These are phyloP conservation scores for Ophion ellenae DNA, from an alignment of 2,888 invertebrate species.

Conservation along the genomic window DNA sequence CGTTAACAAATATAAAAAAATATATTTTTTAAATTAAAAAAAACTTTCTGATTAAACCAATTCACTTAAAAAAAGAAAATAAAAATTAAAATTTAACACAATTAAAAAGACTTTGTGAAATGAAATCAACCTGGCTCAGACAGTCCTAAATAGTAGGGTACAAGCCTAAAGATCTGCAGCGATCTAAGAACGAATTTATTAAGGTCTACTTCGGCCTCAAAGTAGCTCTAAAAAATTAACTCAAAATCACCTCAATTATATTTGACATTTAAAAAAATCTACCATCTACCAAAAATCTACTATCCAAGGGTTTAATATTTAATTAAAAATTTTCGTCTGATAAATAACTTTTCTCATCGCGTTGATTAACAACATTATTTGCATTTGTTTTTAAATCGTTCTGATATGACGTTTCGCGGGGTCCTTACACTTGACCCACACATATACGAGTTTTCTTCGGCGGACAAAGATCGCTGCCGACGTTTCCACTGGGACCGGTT, in stretches of 20 bases:
- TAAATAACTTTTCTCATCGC: neutral
- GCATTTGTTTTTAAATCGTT: neutral
- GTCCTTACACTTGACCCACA: conserved; percentile 29
- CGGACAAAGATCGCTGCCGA: conserved; percentile 44
- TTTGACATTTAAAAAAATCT: neutral
- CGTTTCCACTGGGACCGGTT: conserved; percentile 63
- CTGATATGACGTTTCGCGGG: conserved; percentile 53
- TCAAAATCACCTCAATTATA: neutral
- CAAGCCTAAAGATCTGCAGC: no score
- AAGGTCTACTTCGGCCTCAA: no score
- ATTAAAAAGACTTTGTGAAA: no score
- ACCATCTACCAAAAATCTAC: neutral
- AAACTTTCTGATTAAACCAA: neutral
- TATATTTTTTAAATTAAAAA: neutral
- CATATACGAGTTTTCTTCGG: conserved; percentile 46
- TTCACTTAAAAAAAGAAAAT: neutral
- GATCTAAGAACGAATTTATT: no score
- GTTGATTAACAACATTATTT: neutral
- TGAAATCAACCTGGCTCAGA: no score
- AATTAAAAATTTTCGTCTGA: neutral
- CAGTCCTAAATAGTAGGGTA: no score
- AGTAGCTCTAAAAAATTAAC: neutral
- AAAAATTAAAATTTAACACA: no score
- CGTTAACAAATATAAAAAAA: neutral
- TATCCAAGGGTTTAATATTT: neutral